A percentile compares a stretch with the other conserved stretches of the same genome.
Conservation (phyloP, 2,113 vertebrate species). For the Psilopsiagon aurifrons region DNA sequence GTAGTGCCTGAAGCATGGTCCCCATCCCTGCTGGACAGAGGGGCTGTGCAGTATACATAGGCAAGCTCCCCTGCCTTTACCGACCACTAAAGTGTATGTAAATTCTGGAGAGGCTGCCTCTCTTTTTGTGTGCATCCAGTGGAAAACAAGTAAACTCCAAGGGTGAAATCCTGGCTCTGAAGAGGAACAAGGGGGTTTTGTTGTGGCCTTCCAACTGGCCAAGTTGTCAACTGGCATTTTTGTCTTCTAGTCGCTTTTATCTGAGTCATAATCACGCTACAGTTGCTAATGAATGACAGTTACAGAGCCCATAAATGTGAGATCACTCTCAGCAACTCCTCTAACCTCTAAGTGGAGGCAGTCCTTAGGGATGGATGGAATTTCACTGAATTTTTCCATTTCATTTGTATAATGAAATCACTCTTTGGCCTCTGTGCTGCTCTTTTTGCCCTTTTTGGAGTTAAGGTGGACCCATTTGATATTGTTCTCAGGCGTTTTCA, state of each 20-base stretch:
- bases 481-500: neutral
- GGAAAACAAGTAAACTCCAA: neutral
- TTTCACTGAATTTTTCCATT: slow-evolving; percentile 63
- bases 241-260: slow-evolving; percentile 5
- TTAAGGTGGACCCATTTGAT: neutral
- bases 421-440: slow-evolving; percentile 15
- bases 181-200: neutral
- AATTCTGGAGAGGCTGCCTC: neutral
- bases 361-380: slow-evolving; percentile 56
- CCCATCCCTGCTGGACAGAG: neutral
- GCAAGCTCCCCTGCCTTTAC: neutral
- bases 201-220: neutral
- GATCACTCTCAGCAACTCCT: slow-evolving; percentile 25
- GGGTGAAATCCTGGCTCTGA: neutral
- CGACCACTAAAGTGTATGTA: neutral
- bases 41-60: neutral
- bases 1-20: neutral
- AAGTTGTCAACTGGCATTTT: neutral
- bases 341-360: slow-evolving; percentile 53
- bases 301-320: slow-evolving; percentile 19
- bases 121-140: neutral
- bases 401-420: slow-evolving; percentile 65
- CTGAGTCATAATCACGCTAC: neutral
- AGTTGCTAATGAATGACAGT: neutral
- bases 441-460: slow-evolving; percentile 31